phyloP scores from a whole-genome alignment of 1,140 invertebrate species.

The Bombus superbus region DNA sequence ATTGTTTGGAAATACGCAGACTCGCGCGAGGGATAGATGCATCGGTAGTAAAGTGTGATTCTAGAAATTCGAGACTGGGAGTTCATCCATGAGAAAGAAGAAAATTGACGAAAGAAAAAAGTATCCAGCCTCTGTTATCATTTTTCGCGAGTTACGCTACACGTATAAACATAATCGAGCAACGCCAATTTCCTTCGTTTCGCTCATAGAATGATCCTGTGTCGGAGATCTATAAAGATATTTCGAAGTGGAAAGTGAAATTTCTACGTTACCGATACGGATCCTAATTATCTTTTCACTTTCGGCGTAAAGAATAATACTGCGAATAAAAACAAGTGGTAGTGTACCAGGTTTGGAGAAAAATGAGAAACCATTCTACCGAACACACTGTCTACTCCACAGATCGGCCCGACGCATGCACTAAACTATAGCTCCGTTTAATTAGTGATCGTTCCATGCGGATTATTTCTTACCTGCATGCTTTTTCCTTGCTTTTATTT shows the following conservation, averaged over 20 bases:
- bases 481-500: conserved; percentile 89
- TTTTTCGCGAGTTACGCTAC: too few species aligned
- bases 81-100: too few species aligned
- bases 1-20: neutral
- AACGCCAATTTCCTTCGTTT: neutral
- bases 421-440: conserved; percentile 35
- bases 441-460: conserved; percentile 45
- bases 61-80: neutral
- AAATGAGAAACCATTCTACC: conserved; percentile 12
- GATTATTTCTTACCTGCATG: conserved; percentile 84
- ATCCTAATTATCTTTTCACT: neutral
- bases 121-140: too few species aligned
- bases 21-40: neutral
- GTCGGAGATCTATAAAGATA: too few species aligned
- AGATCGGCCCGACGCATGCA: conserved; percentile 31
- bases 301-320: neutral
- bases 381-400: neutral
- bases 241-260: neutral
- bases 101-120: neutral
- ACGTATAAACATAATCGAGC: too few species aligned
- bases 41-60: neutral
- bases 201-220: neutral
- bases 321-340: neutral
- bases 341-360: neutral
- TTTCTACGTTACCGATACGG: neutral